Base-by-base conservation (phyloP, 2,888 invertebrate species). In the Drosophila glabriapex region DNA sequence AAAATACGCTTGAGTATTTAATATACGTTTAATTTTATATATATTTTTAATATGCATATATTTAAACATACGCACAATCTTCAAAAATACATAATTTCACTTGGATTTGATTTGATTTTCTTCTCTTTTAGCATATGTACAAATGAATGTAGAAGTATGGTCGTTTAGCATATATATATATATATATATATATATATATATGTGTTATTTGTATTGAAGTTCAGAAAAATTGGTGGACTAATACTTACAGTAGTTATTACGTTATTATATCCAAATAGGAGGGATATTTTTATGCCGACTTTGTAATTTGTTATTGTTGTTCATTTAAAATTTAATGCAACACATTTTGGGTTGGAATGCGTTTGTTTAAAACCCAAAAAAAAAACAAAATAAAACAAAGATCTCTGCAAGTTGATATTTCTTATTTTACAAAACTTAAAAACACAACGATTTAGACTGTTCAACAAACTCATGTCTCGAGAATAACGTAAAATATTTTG, bases 401-500 rank as follows among this genome's bases (percentile, higher is more conserved):
- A 55, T 28, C 19, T 55, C 12, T 12, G 10, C 31, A 54, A 35
- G 16, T 31, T 46, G 16, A 46, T 46, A 37, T 66, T 56, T 43
- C 35, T 16, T 52, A 39, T 68, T 59, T 37, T 43, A 39, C 41
- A 56, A 63, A 73, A 68, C 33, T 46, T 37, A 43, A 70, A 74
- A 68, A 55, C 62, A 60, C 68, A 58, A 68, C 65, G 25, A 73
- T 67, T 79, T 68, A 52, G 72, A 68, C 83, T 65, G 78, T 49
- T 67, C 71, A 71, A 75, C 64, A 68, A 75, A 62, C 78, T 60
- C 64, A 59, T 70, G 39, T 68, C 62, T 61, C 68, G 46, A 62
- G 68, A 83, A 73, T 65, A 83, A 73, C 67, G 76, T 68, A 61
- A 72, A 83, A 83, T 77, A 69, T 78, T 64, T 78, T 76, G 72